Conservation (phyloP, 2,113 vertebrate genomes). For the Entosphenus tridentatus region DNA sequence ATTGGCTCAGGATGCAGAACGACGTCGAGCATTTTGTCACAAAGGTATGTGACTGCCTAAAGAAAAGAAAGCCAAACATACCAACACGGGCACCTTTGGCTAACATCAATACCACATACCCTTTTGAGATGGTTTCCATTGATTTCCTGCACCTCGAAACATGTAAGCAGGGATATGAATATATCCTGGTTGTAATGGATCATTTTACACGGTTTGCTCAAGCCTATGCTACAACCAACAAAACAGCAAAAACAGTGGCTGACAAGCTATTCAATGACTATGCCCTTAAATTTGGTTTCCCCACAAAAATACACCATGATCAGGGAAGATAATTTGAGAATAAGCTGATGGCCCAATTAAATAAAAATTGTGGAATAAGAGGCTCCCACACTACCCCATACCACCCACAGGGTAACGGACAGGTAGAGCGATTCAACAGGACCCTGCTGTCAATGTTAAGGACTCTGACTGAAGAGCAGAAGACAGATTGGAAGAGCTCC, state of each 20-base stretch:
- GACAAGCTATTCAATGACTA: slow-evolving; percentile 8
- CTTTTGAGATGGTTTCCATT: slow-evolving; percentile 10
- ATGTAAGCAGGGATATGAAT: slow-evolving; percentile 7
- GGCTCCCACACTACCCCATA: slow-evolving; percentile 7
- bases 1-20: too few relatives aligned
- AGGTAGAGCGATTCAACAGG: slow-evolving; percentile 5
- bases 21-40: slow-evolving; percentile 6
- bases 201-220: slow-evolving; percentile 2
- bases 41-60: slow-evolving; percentile 8
- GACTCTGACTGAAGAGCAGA: not conserved
- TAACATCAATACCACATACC: slow-evolving; percentile 8
- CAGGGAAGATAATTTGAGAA: slow-evolving; percentile 8
- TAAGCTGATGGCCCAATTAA: not conserved
- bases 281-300: slow-evolving; percentile 7
- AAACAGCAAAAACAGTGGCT: slow-evolving; percentile 7
- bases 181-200: slow-evolving; percentile 8
- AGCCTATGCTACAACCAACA: slow-evolving; percentile 8
- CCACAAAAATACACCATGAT: slow-evolving; percentile 6
- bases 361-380: not conserved
- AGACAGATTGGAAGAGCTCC: not conserved
- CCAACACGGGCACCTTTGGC: slow-evolving; percentile 8
- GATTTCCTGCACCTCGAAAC: slow-evolving; percentile 8
- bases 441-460: not conserved
- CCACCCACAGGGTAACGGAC: slow-evolving; percentile 7
- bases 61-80: slow-evolving; percentile 5